Evolutionary conservation across 2,888 invertebrate species (phyloP).

Genomic region (Synergus itoensis): DNA sequence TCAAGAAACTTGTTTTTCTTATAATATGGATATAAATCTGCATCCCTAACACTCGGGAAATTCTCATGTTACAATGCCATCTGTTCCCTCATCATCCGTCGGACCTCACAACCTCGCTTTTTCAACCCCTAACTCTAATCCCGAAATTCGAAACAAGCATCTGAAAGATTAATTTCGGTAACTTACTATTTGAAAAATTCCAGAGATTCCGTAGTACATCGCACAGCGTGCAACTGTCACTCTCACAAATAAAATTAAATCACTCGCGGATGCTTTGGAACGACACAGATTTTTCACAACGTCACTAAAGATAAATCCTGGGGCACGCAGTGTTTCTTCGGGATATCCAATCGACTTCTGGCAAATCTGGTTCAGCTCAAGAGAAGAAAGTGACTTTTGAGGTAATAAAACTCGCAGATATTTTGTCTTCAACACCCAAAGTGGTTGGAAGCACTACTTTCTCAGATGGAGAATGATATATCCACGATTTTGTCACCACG

Average conservation of each 20-base stretch:
- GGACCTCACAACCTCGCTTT: not conserved
- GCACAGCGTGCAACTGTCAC: conserved; percentile 61
- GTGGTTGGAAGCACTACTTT: conserved; percentile 13
- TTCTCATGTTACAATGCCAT: conserved; percentile 1
- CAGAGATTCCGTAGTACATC: conserved; percentile 57
- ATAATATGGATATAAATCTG: not conserved
- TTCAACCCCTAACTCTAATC: not conserved
- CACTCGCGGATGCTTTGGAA: conserved; percentile 46
- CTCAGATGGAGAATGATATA: not conserved
- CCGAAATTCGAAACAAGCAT: not conserved
- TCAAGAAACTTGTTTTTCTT: not conserved
- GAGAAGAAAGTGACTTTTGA: not conserved
- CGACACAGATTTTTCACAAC: conserved; percentile 39
- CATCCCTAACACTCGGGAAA: not conserved
- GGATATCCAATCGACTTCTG: conserved; percentile 1
- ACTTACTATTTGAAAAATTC: conserved; percentile 63
- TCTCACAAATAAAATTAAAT: conserved; percentile 54
- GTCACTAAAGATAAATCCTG: conserved; percentile 34
- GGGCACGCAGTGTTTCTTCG: conserved; percentile 2
- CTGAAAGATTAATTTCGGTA: conserved; percentile 21
- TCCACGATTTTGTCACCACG: conserved; percentile 5
- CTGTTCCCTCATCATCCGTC: conserved; percentile 19
- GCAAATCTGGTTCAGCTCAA: not conserved
- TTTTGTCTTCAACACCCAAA: not conserved
- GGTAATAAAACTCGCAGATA: not conserved